Evolutionary conservation across 2,797 vertebrate species (phyloP).

Genomic region (Paramormyrops hopkinsi): DNA sequence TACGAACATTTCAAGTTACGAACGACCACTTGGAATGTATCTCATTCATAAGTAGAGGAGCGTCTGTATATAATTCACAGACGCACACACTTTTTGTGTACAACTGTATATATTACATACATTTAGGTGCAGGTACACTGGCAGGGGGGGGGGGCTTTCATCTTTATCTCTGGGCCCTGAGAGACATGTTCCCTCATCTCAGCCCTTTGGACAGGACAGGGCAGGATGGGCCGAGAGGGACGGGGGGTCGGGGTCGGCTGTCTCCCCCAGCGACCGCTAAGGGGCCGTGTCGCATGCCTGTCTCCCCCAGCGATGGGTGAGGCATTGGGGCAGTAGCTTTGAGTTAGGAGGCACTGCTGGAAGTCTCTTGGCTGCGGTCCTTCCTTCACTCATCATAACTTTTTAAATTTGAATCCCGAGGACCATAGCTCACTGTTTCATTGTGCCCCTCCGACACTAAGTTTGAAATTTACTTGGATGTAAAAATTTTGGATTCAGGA

Average conservation of each 20-base stretch:
- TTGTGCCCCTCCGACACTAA: background rate
- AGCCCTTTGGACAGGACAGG: background rate
- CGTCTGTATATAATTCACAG: no score
- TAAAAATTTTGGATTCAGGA: background rate
- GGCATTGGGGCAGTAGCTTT: constrained; percentile 54
- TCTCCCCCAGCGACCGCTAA: constrained; percentile 38
- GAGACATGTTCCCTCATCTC: background rate
- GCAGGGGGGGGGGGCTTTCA: background rate
- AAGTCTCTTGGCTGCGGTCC: constrained; percentile 56
- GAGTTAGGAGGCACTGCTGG: constrained; percentile 48
- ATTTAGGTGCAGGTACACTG: background rate
- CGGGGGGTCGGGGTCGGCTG: background rate
- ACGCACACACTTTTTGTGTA: background rate
- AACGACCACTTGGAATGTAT: no score
- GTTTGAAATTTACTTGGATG: background rate
- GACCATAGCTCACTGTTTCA: background rate
- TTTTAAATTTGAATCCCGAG: background rate
- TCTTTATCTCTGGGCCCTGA: background rate
- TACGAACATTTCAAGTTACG: no score
- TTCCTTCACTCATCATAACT: constrained; percentile 48
- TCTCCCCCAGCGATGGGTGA: constrained; percentile 38
- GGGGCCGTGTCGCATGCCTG: constrained; percentile 33
- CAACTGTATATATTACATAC: background rate
- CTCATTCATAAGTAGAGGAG: no score
- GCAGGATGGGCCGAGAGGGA: background rate